These are phyloP conservation scores for Volucella bombylans DNA, from an alignment of 2,888 invertebrate species.

Conservation along the genomic window DNA sequence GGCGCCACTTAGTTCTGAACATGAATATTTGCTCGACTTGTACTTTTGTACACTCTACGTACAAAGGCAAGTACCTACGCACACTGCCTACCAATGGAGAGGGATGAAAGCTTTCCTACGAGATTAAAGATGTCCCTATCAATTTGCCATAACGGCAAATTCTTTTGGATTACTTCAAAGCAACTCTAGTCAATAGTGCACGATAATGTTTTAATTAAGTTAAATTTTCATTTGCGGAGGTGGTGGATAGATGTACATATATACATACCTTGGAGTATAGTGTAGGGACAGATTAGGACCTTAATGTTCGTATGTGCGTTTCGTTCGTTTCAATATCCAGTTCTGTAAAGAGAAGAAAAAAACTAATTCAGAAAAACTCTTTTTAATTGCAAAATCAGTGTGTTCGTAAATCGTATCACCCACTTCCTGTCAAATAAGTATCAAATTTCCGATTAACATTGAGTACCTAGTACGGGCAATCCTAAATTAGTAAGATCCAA, in stretches of 20 bases:
- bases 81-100: conserved; percentile 1
- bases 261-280: conserved; percentile 53
- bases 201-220: conserved; percentile 41
- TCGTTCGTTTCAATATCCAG: conserved; percentile 72
- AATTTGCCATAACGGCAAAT: conserved; percentile 37
- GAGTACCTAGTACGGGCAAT: too few relatives aligned
- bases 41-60: not conserved
- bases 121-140: conserved; percentile 40
- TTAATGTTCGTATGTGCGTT: conserved; percentile 65
- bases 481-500: too few relatives aligned
- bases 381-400: too few relatives aligned
- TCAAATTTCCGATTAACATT: too few relatives aligned
- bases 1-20: conserved; percentile 78
- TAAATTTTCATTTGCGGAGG: not conserved
- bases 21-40: conserved; percentile 49
- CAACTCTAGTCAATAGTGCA: conserved; percentile 18
- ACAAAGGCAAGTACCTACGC: conserved; percentile 27
- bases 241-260: not conserved
- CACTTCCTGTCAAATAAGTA: too few relatives aligned
- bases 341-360: conserved; percentile 48
- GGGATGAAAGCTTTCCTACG: conserved; percentile 48
- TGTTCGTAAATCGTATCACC: too few relatives aligned
- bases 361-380: not conserved
- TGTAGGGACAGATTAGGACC: conserved; percentile 63
- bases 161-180: conserved; percentile 7